Evolutionary conservation across 2,888 invertebrate genomes (phyloP).

Genomic region (Drosophila affinis): DNA sequence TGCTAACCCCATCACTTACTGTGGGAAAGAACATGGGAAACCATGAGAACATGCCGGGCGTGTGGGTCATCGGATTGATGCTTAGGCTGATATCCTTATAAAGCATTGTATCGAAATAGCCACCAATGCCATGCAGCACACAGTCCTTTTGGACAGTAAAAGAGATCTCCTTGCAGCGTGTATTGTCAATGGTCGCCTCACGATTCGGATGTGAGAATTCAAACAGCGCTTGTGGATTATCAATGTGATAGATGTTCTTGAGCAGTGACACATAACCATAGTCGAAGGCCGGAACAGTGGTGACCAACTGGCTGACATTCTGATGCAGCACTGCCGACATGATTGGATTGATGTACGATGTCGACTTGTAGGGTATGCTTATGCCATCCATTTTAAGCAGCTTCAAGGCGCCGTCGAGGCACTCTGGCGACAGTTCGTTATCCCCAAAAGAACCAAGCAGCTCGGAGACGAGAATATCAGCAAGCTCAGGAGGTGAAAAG

Average conservation of each 20-base stretch:
- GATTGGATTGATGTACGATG: slow-evolving; percentile 96
- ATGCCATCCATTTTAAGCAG: slow-evolving; percentile 94
- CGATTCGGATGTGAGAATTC: slow-evolving; percentile 95
- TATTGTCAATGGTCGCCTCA: slow-evolving; percentile 88
- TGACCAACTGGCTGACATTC: slow-evolving; percentile 86
- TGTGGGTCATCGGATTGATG: slow-evolving; percentile 94
- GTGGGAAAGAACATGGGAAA: slow-evolving; percentile 97
- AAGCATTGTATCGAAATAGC: slow-evolving; percentile 95
- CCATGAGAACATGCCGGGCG: slow-evolving; percentile 98
- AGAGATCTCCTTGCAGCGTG: slow-evolving; percentile 87
- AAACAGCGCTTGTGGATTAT: slow-evolving; percentile 86
- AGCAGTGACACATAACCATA: slow-evolving; percentile 95
- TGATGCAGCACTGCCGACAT: slow-evolving; percentile 94
- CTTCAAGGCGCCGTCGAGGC: slow-evolving; percentile 96
- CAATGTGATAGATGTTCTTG: slow-evolving; percentile 83
- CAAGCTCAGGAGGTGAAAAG: slow-evolving; percentile 91
- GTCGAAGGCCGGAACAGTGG: slow-evolving; percentile 85
- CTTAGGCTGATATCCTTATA: slow-evolving; percentile 94
- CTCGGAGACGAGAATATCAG: slow-evolving; percentile 98
- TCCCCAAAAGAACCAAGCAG: slow-evolving; percentile 98
- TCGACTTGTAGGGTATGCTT: slow-evolving; percentile 95
- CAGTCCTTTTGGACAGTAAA: slow-evolving; percentile 90
- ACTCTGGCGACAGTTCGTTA: slow-evolving; percentile 99
- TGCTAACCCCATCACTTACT: slow-evolving; percentile 84
- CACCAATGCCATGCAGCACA: slow-evolving; percentile 96